Percentiles rank a stretch among this genome's conserved stretches.
phyloP scores from a whole-genome alignment of 1,140 invertebrate genomes.

The Coboldia fuscipes region DNA sequence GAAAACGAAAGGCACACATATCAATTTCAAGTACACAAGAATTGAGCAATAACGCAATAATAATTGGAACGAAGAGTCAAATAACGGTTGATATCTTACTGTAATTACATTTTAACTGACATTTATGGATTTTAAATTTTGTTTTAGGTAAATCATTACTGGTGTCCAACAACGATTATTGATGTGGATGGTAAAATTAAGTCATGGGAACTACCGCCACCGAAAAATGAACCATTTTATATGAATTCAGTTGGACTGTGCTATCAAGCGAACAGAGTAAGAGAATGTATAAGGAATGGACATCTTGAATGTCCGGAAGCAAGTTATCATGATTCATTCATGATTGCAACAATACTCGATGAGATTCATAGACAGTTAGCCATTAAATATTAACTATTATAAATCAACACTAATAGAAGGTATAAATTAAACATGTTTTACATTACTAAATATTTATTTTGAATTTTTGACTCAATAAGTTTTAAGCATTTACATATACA shows the following conservation, averaged over 20 bases:
- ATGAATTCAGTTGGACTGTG: slow-evolving; percentile 40
- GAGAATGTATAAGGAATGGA: background rate
- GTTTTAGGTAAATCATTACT: slow-evolving; percentile 26
- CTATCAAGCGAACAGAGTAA: slow-evolving; percentile 46
- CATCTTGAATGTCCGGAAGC: background rate
- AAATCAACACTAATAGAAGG: too few relatives aligned
- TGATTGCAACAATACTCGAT: background rate
- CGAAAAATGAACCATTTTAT: slow-evolving; percentile 30
- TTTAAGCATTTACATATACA: too few relatives aligned
- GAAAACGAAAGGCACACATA: slow-evolving; percentile 36
- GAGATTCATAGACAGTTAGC: background rate
- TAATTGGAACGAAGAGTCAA: slow-evolving; percentile 44
- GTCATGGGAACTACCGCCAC: slow-evolving; percentile 28
- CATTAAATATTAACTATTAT: background rate
- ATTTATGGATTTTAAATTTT: slow-evolving; percentile 1
- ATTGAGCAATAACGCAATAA: slow-evolving; percentile 38
- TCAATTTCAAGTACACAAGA: slow-evolving; percentile 27
- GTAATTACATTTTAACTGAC: background rate
- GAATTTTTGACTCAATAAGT: too few relatives aligned
- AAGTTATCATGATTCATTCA: background rate
- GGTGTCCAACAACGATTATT: slow-evolving; percentile 26
- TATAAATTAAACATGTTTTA: too few relatives aligned
- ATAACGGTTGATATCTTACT: slow-evolving; percentile 26
- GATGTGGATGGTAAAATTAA: slow-evolving; percentile 24
- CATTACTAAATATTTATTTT: too few relatives aligned